A percentile compares a stretch with the other conserved stretches of the same genome.
Evolutionary conservation across 1,140 invertebrate genomes (phyloP).

Genomic region (Lepidurus arcticus): DNA sequence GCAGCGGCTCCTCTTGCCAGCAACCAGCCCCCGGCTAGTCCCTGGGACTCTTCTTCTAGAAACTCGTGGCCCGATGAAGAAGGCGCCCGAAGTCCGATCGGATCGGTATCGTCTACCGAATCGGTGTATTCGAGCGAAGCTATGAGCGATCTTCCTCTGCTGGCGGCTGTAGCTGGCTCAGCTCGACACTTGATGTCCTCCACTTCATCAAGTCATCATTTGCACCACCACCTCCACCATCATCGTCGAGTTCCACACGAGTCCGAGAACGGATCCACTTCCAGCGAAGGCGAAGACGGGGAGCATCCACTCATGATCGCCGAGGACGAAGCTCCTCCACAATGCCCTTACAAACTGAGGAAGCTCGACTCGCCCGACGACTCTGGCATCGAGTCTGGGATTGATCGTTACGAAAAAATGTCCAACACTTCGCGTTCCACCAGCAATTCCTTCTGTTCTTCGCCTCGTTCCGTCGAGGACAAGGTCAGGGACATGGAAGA

Average conservation of each 20-base stretch:
- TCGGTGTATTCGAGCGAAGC: slow-evolving; percentile 61
- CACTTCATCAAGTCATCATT: not conserved
- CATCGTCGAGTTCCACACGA: slow-evolving; percentile 62
- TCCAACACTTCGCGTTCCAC: slow-evolving; percentile 46
- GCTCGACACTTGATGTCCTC: slow-evolving; percentile 50
- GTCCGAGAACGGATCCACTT: slow-evolving; percentile 52
- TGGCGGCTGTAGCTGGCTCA: slow-evolving; percentile 36
- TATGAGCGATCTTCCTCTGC: slow-evolving; percentile 54
- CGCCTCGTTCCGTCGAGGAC: slow-evolving; percentile 66
- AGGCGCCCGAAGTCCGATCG: slow-evolving; percentile 75
- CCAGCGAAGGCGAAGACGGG: slow-evolving; percentile 56
- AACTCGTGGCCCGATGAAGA: slow-evolving; percentile 50
- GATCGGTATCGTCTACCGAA: slow-evolving; percentile 77
- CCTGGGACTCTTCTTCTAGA: slow-evolving; percentile 17
- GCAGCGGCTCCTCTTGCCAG: slow-evolving; percentile 23
- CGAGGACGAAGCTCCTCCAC: slow-evolving; percentile 26
- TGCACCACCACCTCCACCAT: slow-evolving; percentile 44
- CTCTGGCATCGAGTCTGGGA: slow-evolving; percentile 87
- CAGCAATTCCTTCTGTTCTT: slow-evolving; percentile 42
- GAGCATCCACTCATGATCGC: slow-evolving; percentile 25
- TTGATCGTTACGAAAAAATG: slow-evolving; percentile 60
- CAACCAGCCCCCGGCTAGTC: slow-evolving; percentile 35
- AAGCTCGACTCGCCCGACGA: slow-evolving; percentile 84
- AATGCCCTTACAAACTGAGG: slow-evolving; percentile 47
- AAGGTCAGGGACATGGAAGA: slow-evolving; percentile 50